phyloP scores from a whole-genome alignment of 2,888 invertebrate genomes.

The Cerceris ruficornis region DNA sequence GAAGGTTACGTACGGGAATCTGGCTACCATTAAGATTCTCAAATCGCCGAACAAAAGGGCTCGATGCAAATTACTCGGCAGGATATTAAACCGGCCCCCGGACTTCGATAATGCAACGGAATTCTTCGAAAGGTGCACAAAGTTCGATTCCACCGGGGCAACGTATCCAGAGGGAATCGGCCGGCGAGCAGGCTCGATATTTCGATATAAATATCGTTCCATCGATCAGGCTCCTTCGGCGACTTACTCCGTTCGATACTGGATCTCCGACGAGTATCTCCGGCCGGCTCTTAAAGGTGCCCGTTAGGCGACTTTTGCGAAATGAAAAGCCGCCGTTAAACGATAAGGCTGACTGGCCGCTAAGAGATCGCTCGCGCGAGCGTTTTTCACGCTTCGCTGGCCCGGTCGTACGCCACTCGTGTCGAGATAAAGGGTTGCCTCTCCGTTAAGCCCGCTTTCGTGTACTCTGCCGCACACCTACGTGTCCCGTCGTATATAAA shows the following conservation, averaged over 20 bases:
- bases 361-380: constrained; percentile 64
- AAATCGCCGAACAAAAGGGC: no score
- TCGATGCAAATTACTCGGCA: no score
- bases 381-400: constrained; percentile 73
- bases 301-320: constrained; percentile 61
- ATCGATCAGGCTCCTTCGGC: constrained; percentile 45
- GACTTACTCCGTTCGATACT: constrained; percentile 45
- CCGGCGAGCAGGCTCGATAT: constrained; percentile 10
- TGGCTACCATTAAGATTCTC: no score
- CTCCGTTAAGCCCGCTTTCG: constrained; percentile 62
- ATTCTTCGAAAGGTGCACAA: not conserved
- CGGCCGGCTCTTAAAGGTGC: constrained; percentile 39
- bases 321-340: constrained; percentile 66
- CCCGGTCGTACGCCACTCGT: constrained; percentile 60
- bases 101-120: no score
- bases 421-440: constrained; percentile 70
- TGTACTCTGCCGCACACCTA: constrained; percentile 61
- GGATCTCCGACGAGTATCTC: constrained; percentile 52
- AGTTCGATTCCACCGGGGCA: not conserved
- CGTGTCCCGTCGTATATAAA: constrained; percentile 33
- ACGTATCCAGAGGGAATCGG: constrained; percentile 22
- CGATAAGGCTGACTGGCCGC: constrained; percentile 62
- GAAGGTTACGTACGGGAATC: no score
- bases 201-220: constrained; percentile 38
- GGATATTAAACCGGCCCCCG: no score